A percentile compares a stretch with the other conserved stretches of the same genome.
phyloP scores from a whole-genome alignment of 2,113 vertebrate species.

The Passerina amoena region DNA sequence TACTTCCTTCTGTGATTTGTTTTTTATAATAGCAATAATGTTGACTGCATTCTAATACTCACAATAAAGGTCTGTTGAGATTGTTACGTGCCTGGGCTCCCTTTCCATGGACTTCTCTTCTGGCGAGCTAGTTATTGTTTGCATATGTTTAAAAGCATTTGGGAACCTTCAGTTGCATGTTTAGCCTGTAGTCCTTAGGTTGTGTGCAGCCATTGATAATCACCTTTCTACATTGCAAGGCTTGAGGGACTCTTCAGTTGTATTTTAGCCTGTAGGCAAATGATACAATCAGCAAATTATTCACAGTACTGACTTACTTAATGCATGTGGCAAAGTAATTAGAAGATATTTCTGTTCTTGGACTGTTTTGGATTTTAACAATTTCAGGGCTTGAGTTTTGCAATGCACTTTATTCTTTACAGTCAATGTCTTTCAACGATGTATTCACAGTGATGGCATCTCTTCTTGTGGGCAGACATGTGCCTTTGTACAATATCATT shows the following conservation, averaged over 20 bases:
- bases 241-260: neutral
- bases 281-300: neutral
- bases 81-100: constrained; percentile 33
- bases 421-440: fast-evolving
- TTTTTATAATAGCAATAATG: constrained; percentile 62
- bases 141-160: neutral
- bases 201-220: neutral
- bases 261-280: neutral
- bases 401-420: neutral
- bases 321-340: neutral
- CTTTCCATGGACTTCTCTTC: neutral
- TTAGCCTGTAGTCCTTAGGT: neutral
- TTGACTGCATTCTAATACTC: constrained; percentile 50
- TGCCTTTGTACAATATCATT: neutral
- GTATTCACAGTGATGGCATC: fast-evolving
- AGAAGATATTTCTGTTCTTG: neutral
- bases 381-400: neutral
- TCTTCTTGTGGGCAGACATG: neutral
- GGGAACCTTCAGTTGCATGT: neutral
- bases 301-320: neutral
- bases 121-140: neutral
- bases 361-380: neutral
- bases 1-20: constrained; percentile 23
- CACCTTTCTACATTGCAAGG: neutral
- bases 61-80: constrained; percentile 62